Evolutionary conservation across 2,888 invertebrate species (phyloP).

Genomic region (Zaprionus obscuricornis): DNA sequence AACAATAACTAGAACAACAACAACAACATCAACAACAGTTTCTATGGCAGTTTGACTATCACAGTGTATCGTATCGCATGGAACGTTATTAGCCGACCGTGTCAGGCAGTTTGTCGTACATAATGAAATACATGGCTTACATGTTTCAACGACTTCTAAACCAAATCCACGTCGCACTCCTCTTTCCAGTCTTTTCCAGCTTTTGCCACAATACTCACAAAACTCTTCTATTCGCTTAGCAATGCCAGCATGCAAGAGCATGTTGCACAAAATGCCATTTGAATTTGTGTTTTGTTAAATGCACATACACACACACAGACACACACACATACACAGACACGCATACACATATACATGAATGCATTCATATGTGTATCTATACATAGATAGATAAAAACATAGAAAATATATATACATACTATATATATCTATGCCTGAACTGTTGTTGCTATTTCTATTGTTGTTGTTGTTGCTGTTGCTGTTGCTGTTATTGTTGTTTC

Average conservation of each 20-base stretch:
- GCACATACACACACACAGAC: too few species aligned
- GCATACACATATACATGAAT: neutral
- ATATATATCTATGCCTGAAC: too few species aligned
- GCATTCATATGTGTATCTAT: neutral
- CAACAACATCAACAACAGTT: conserved; percentile 13
- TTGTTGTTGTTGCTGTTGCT: conserved; percentile 19
- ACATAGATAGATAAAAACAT: neutral
- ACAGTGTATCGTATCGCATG: conserved; percentile 31
- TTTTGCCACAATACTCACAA: too few species aligned
- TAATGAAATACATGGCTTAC: conserved; percentile 74
- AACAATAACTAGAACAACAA: too few species aligned
- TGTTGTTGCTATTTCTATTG: too few species aligned
- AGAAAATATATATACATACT: too few species aligned
- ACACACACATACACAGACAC: conserved; percentile 2
- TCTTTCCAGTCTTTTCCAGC: conserved; percentile 4
- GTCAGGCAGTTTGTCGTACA: conserved; percentile 76
- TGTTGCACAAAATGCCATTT: conserved; percentile 69
- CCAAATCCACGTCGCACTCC: neutral
- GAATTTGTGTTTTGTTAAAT: conserved; percentile 67
- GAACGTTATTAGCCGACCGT: conserved; percentile 73
- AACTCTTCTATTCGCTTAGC: neutral
- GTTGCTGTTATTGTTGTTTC: conserved; percentile 24
- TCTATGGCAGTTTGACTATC: conserved; percentile 12
- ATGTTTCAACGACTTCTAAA: conserved; percentile 50
- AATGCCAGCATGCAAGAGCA: conserved; percentile 26